Evolutionary conservation across 2,797 vertebrate genomes (phyloP), one percentile per base, ranked within the genome.

Genomic region (Gymnopithys bicolor): DNA sequence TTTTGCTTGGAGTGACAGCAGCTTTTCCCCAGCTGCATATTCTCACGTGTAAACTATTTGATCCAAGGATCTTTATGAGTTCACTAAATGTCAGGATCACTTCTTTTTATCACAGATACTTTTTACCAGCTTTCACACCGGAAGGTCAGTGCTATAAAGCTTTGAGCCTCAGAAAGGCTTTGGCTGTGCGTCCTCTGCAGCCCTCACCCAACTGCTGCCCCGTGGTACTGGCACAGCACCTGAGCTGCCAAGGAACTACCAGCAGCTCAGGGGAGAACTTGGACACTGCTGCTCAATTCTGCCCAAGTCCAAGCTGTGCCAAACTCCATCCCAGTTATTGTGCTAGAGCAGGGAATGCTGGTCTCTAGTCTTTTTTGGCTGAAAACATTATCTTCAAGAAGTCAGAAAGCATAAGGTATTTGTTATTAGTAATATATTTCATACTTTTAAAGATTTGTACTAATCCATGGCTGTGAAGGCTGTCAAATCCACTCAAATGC

Each of bases 401-500:
- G 83, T 58, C 80, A 88, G 80, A 93, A 83, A 79, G 56, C 18
- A 0, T 13, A 94, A 87, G 68, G 56, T 94, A 69, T 89, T 95
- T 94, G 89, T 81, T 85, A 78, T 37, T 48, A 56, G 39, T 30
- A 90, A 96, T 86, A 77, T 39, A 84, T 86, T 95, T 95, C 85
- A 55, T 80, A 86, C 39, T 91, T 91, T 10, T 62, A 41, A 76
- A 92, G 74, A 94, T 84, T 79, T 94, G 55, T 39, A 33, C 46
- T 78, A 91, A 92, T 79, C 79, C 86, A 30, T 13, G 49, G 12
- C 43, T 24, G 49, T 37, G 77, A 92, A 45, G 70, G 81, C 60
- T 92, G 86, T 93, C 85, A 88, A 94, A 95, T 85, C 71, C 75
- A 94, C 63, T 67, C 86, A 71, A 91, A 92, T 67, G 76, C 77